Base-by-base conservation (phyloP, 2,113 vertebrate genomes). In the Sula dactylatra region DNA sequence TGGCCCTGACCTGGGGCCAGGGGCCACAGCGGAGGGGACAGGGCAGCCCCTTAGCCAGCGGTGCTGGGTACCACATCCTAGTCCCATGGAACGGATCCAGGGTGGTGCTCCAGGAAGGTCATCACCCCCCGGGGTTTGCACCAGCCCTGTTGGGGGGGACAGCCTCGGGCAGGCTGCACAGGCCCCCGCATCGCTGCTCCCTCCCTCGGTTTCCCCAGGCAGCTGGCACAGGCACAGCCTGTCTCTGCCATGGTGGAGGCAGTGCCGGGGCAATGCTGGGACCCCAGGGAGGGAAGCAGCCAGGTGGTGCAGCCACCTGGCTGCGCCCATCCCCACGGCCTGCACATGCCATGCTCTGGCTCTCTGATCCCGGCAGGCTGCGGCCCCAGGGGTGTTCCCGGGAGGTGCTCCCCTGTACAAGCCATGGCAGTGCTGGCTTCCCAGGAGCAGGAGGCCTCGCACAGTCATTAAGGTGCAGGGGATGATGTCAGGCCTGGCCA, bases 401-500 rank as follows among this genome's bases (percentile, higher is more conserved):
- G 93, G 67, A 80, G 90, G 26, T 50, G 56, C 83, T 91, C 52
- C 72, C 26, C 15, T 7, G n/a, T 49, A 8, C 90, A 89, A 91
- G 90, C 92, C 92, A 11, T 7, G 4, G 84, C 90, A 91, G 32
- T 24, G 1, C 90, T 42, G 2, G 50, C 36, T 22, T 21, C 83
- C 56, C 5, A 0, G 62, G 24, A 81, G 7, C 77, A n/a, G 47
- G 73, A 93, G 91, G 78, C 91, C 82, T 81, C 2, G 3, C 65
- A 10, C 50, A 44, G 69, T 86, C 84, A 69, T 77, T 34, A 44
- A 3, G 8, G 92, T 4, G 9, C 86, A 5, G 52, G 73, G 66
- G 26, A 80, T 91, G 90, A 95, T 86, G 92, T 80, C 92, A 92
- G 86, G 79, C 71, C 89, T 44, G 74, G 91, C 85, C 40, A 12